A percentile compares a stretch with the other conserved stretches of the same genome.
These are phyloP conservation scores for Mythimna pallens DNA, from an alignment of 2,888 invertebrate genomes.

Conservation along the genomic window DNA sequence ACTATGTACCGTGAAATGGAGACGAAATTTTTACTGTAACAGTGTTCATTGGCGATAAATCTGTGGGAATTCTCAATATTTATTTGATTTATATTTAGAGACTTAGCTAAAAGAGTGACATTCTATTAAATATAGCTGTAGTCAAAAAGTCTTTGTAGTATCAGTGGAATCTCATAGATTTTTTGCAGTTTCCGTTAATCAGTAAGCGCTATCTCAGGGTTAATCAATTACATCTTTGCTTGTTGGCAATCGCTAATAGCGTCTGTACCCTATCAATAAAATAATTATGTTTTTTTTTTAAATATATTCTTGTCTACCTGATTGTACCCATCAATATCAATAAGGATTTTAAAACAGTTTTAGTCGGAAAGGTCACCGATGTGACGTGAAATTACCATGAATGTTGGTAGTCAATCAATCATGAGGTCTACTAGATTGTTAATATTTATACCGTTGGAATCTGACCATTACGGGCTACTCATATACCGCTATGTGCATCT, in stretches of 20 bases:
- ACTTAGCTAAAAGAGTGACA: not conserved
- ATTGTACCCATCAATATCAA: not conserved
- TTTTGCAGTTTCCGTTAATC: too few species aligned
- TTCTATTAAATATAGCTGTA: too few species aligned
- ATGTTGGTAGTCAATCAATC: constrained; percentile 6
- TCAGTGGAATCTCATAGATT: too few species aligned
- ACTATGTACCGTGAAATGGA: constrained; percentile 66
- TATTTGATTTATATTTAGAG: not conserved
- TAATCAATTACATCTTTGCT: too few species aligned
- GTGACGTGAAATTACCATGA: not conserved
- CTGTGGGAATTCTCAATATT: constrained; percentile 54
- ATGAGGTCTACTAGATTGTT: not conserved
- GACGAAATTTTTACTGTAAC: constrained; percentile 67
- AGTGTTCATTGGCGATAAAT: constrained; percentile 43
- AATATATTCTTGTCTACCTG: not conserved
- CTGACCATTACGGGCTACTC: not conserved
- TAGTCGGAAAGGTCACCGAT: not conserved
- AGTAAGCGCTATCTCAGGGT: too few species aligned
- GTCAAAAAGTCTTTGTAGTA: not conserved
- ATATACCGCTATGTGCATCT: too few species aligned
- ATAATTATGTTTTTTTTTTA: too few species aligned
- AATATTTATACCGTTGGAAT: constrained; percentile 5
- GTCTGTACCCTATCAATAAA: too few species aligned
- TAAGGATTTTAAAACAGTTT: constrained; percentile 1
- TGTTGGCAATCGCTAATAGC: not conserved